Evolutionary conservation across 2,888 invertebrate genomes (phyloP), one percentile per base, ranked within the genome.

Genomic region (Meiosimyza decipiens): DNA sequence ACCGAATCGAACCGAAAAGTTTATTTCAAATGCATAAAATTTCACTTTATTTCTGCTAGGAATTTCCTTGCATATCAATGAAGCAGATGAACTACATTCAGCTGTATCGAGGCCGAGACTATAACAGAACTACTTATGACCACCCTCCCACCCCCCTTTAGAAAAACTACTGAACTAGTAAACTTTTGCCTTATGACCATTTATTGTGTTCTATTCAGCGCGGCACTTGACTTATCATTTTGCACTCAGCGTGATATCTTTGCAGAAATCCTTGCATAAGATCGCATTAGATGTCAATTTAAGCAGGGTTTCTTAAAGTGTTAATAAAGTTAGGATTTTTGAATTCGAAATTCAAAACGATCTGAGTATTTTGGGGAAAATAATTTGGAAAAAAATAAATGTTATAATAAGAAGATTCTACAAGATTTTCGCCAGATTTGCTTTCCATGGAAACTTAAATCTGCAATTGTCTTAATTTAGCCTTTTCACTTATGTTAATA

Each of bases 11-110:
- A 80, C 77, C 81, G 80, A 80, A 81, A 80, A 57, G 33, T 59
- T 65, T 65, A 28, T 50, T 40, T 33, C n/a, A 81, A 81, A 80
- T 82, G 82, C 83, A 82, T 82, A 82, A 82, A 82, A 82, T 81
- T 82, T 82, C 82, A 83, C 82, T 83, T 82, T 79, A 83, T 82
- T 80, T 80, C 75, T 74, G 75, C 78, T 77, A 79, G 79, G 79
- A 78, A 80, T 78, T 82, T 82, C 78, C 40, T 40, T 33, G 68
- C 71, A 74, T 66, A 74, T 76, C 73, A 69, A 59, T 68, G 59
- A 50, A 69, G 28, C 57, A 18, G 22, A 22, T 57, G 57, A 18
- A 18, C 6, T 18, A 22, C 22, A 15, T 28, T 16, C 60, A 5
- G n/a, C 11, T 22, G 13, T 18, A 57, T 22, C n/a, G 57, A 63